Conservation (phyloP, 2,888 invertebrate species). For the Noctua janthe region DNA sequence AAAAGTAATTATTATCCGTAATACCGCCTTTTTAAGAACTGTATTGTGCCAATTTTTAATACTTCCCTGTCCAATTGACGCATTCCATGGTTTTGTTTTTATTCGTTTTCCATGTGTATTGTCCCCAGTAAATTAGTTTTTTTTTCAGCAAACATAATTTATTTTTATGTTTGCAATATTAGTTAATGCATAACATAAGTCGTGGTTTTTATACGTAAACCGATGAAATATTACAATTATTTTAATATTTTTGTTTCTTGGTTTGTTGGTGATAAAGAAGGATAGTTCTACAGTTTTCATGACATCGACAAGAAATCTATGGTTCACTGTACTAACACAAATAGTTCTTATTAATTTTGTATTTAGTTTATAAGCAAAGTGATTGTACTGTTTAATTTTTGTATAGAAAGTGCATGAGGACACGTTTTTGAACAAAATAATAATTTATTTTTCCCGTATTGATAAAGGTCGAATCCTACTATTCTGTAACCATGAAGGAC, state of each 20-base stretch:
- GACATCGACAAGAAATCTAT: slow-evolving; percentile 44
- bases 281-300: slow-evolving; percentile 38
- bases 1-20: slow-evolving; percentile 63
- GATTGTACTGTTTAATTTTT: slow-evolving; percentile 61
- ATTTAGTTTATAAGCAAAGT: slow-evolving; percentile 66
- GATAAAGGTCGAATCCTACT: neutral
- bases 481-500: neutral
- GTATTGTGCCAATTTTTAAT: slow-evolving; percentile 83
- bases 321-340: slow-evolving; percentile 57
- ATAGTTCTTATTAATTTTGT: slow-evolving; percentile 57
- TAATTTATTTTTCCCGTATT: neutral
- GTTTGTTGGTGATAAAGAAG: slow-evolving; percentile 21
- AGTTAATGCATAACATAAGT: neutral
- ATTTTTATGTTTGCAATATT: slow-evolving; percentile 34
- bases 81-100: slow-evolving; percentile 74
- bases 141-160: slow-evolving; percentile 3
- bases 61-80: slow-evolving; percentile 71
- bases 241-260: slow-evolving; percentile 28
- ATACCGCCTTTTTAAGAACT: slow-evolving; percentile 78
- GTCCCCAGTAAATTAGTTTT: slow-evolving; percentile 39
- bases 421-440: slow-evolving; percentile 36
- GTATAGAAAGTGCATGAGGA: slow-evolving; percentile 48
- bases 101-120: slow-evolving; percentile 58
- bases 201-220: slow-evolving; percentile 15
- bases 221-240: slow-evolving; percentile 18